Base-by-base conservation (phyloP, 1,140 invertebrate species). In the Lasaia peninsularis region DNA sequence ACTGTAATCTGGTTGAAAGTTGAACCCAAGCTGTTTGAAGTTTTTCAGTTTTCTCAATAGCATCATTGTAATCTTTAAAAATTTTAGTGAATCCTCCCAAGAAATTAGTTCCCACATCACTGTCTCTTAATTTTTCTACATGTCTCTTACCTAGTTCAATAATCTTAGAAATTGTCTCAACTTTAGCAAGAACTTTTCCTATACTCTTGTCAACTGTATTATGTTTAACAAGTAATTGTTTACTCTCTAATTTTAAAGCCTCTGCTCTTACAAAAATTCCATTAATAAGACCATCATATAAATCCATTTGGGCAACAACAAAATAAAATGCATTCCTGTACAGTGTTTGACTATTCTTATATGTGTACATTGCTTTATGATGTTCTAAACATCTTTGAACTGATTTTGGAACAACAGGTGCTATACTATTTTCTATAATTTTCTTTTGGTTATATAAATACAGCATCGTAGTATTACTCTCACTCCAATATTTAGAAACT, bases 331-430 rank as follows among this genome's bases (percentile, higher is more conserved):
- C 75, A 69, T 83, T 78, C 35, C 72, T 72, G 50, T 86, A 84
- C 11, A 90, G 53, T 56, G 69, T 78, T 59, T 80, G 72, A 21
- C 86, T 78, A 49, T 89, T 86, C 58, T 80, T 83, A 55, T 75
- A 89, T 56, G 86, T 87, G 18, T 88, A 88, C 20, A 86, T 63
- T 4, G 78, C 73, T 63, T 83, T 89, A 10, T 75, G 78, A 56
- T 87, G 78, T 67, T 90, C 84, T 8, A 90, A 69, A 58, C 79
- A 80, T 62, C 84, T 75, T 65, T 82, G 79, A 33, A 91, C 75
- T 52, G 80, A 67, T 56, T 75, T 80, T 34, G 88, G 89, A 18
- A 89, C 80, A 32, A 74, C 69, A 7, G 84, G 81, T 52, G 86
- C 73, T 7, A 82, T 67, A 56, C 75, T 73, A 16, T 86, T 79